A percentile compares a stretch with the other conserved stretches of the same genome.
Conservation (phyloP, 2,113 vertebrate genomes). For the Rhagologus leucostigma region DNA sequence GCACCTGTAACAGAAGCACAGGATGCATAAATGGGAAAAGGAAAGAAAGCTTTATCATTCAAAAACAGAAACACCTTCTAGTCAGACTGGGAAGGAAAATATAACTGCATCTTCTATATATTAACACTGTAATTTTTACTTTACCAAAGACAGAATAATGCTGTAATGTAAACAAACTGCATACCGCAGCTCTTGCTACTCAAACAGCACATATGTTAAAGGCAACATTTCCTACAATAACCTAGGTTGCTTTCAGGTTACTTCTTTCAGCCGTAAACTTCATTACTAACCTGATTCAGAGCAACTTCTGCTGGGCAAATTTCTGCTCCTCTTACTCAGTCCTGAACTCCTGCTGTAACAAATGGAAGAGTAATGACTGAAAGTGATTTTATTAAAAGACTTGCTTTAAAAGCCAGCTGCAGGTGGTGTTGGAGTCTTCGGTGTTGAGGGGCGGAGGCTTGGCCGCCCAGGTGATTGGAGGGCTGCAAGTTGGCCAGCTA, state of each 20-base stretch:
- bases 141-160: neutral
- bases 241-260: neutral
- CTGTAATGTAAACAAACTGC: neutral
- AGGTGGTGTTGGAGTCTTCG: neutral
- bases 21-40: neutral
- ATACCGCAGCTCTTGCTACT: neutral
- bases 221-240: neutral
- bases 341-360: neutral
- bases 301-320: neutral
- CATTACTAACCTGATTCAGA: slow-evolving; percentile 44
- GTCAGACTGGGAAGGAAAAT: neutral
- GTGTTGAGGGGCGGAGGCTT: slow-evolving; percentile 52
- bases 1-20: neutral
- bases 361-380: neutral
- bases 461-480: slow-evolving; percentile 57
- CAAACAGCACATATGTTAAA: neutral
- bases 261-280: neutral
- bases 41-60: neutral
- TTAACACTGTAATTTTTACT: neutral
- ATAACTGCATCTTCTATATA: neutral
- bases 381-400: slow-evolving; percentile 9
- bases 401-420: slow-evolving; percentile 8
- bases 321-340: neutral
- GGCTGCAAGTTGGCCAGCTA: neutral
- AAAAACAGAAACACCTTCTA: neutral